Conservation (phyloP, 2,113 vertebrate genomes). For the Scophthalmus maximus region DNA sequence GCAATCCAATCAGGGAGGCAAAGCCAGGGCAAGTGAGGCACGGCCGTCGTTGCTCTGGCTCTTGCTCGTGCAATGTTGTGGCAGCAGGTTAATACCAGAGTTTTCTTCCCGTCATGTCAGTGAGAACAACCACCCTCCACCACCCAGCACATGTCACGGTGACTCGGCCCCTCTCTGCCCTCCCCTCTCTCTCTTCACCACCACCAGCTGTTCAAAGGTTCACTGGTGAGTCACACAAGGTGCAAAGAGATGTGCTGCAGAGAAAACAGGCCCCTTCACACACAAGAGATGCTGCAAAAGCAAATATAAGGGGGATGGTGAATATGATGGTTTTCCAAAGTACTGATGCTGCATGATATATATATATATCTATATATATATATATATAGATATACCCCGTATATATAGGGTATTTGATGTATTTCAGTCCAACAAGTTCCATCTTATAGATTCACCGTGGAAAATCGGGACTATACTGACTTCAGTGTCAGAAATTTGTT, state of each 20-base stretch:
- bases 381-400: too few relatives aligned
- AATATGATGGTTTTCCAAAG: too few relatives aligned
- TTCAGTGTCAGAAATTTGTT: slow-evolving; percentile 26
- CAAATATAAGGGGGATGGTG: not conserved
- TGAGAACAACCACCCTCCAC: slow-evolving; percentile 26
- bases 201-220: slow-evolving; percentile 61
- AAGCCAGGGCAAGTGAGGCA: not conserved
- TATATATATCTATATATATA: too few relatives aligned
- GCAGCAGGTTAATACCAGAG: slow-evolving; percentile 44
- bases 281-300: not conserved
- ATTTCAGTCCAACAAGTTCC: slow-evolving; percentile 9
- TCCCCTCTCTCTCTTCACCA: slow-evolving; percentile 8
- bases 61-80: slow-evolving; percentile 20
- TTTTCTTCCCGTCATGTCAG: slow-evolving; percentile 52
- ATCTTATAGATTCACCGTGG: slow-evolving; percentile 20
- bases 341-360: not conserved
- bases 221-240: slow-evolving; percentile 52
- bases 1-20: not conserved
- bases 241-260: slow-evolving; percentile 37
- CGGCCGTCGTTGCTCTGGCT: slow-evolving; percentile 8
- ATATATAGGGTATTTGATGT: not conserved
- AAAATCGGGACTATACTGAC: slow-evolving; percentile 42
- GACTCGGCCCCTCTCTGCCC: slow-evolving; percentile 5
- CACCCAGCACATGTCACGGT: slow-evolving; percentile 29
- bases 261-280: slow-evolving; percentile 22